Percentiles rank a stretch among this genome's conserved stretches.
phyloP scores from a whole-genome alignment of 2,797 vertebrate species.

The Lagorchestes hirsutus region DNA sequence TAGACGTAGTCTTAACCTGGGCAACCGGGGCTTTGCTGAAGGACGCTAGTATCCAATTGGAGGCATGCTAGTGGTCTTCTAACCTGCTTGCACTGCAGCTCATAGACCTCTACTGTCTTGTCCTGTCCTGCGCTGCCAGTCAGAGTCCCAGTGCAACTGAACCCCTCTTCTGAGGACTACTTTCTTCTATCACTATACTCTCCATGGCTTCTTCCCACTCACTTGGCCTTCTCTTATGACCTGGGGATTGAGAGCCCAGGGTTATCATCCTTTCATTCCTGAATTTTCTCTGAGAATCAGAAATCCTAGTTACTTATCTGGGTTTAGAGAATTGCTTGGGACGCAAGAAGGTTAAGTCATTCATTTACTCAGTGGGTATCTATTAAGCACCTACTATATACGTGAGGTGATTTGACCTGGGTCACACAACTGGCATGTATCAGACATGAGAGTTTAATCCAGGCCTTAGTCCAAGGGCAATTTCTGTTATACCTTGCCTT shows the following conservation, averaged over 20 bases:
- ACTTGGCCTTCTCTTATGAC: not conserved
- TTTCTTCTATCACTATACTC: not conserved
- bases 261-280: not conserved
- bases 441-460: not conserved
- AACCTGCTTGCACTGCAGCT: not conserved
- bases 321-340: not conserved
- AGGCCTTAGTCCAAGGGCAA: not conserved
- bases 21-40: not conserved
- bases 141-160: not conserved
- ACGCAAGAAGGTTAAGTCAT: not conserved
- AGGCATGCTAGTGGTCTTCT: not conserved
- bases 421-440: not conserved
- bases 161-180: not conserved
- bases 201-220: not conserved
- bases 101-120: not conserved
- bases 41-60: not conserved
- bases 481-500: not conserved
- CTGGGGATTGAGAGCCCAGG: not conserved
- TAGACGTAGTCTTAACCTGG: not conserved
- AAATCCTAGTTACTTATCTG: not conserved
- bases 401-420: not conserved
- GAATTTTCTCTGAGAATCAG: not conserved
- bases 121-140: not conserved
- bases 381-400: not conserved
- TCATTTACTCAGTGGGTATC: not conserved